Evolutionary conservation across 2,113 vertebrate genomes (phyloP).

Genomic region (Canis aureus): DNA sequence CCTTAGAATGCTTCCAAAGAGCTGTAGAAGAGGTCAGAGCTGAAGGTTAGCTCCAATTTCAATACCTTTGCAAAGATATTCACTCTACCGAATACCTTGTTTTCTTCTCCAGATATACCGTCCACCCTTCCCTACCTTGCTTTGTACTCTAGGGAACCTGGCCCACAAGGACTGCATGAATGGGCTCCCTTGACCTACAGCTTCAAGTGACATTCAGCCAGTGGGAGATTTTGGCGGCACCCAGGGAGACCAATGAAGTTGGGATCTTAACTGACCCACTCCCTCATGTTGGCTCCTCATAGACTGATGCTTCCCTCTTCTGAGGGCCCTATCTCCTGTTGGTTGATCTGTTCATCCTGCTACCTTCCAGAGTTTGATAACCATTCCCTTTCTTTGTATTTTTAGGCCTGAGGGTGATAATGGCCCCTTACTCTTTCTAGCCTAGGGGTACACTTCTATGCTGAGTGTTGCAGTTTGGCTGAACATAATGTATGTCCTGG

Average conservation of each 20-base stretch:
- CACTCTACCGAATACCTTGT: background rate
- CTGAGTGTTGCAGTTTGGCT: background rate
- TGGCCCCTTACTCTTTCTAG: background rate
- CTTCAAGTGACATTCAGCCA: background rate
- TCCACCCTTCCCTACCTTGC: background rate
- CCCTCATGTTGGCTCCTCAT: background rate
- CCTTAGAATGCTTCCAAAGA: constrained; percentile 7
- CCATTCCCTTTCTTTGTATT: background rate
- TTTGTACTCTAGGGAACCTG: background rate
- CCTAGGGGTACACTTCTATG: background rate
- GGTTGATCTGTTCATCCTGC: background rate
- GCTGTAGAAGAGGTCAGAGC: background rate
- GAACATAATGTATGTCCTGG: too few relatives aligned
- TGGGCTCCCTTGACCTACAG: background rate
- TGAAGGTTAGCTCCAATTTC: background rate
- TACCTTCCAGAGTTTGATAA: background rate
- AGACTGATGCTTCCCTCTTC: background rate
- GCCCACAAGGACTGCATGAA: background rate
- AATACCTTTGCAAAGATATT: background rate
- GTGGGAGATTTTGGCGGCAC: background rate
- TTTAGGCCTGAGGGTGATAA: background rate
- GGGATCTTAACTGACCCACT: background rate
- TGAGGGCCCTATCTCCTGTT: background rate
- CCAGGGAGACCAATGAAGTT: background rate
- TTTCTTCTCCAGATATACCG: background rate